These are phyloP conservation scores for Girardia tigrina DNA, from an alignment of 2,888 invertebrate species.

Conservation along the genomic window DNA sequence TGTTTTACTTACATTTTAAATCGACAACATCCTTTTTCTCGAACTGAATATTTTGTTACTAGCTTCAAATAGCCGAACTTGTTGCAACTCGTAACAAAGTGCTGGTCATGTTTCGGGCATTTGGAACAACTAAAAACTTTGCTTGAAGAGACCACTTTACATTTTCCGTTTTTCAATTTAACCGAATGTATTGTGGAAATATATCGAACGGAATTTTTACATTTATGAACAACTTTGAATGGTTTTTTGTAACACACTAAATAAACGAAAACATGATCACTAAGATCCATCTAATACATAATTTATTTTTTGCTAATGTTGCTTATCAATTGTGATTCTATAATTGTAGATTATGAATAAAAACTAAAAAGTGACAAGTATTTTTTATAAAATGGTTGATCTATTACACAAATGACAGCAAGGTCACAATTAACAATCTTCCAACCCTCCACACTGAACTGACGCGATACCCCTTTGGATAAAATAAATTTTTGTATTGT, in stretches of 20 bases:
- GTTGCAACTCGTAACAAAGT: slow-evolving; percentile 26
- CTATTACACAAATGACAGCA: too few species aligned
- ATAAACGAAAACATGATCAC: too few species aligned
- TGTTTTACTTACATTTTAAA: not conserved
- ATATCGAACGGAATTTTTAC: slow-evolving; percentile 26
- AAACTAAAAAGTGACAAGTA: too few species aligned
- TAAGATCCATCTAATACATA: too few species aligned
- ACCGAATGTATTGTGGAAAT: slow-evolving; percentile 28
- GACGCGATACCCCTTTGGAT: too few species aligned
- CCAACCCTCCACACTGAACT: too few species aligned
- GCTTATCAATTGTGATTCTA: too few species aligned
- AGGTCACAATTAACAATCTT: too few species aligned
- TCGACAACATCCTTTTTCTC: slow-evolving; percentile 25
- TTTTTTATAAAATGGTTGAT: too few species aligned
- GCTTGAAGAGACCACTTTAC: slow-evolving; percentile 5
- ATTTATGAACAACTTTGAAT: slow-evolving; percentile 30
- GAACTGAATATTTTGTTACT: slow-evolving; percentile 21
- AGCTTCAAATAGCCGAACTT: slow-evolving; percentile 24
- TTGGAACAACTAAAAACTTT: slow-evolving; percentile 29
- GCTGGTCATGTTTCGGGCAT: slow-evolving; percentile 27
- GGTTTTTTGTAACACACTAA: slow-evolving; percentile 13
- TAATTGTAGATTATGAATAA: too few species aligned
- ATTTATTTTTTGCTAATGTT: too few species aligned
- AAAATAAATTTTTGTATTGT: too few species aligned
- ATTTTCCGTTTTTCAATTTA: slow-evolving; percentile 4